Base-by-base conservation (phyloP, 2,888 invertebrate species). In the Protophormia terraenovae region DNA sequence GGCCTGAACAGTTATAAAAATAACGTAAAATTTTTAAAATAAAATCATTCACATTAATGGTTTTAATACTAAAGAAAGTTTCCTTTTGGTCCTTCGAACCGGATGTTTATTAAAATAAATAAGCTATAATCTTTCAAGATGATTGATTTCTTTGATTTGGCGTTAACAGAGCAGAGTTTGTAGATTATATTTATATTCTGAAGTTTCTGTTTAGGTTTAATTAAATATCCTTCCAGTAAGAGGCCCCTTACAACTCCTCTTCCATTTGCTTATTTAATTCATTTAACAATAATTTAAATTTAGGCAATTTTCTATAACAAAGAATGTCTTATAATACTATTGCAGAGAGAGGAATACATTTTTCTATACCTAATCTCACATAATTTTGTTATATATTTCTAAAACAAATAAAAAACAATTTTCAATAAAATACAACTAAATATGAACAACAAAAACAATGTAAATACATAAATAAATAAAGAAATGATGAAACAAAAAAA, bases 401-500 rank as follows among this genome's bases (percentile, higher is more conserved):
- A 62, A 58, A 78, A 72, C 73, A 85, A 73, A 81, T 64, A 78
- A 77, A 66, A 53, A 45, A 47, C 35, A 58, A 64, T 53, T 38
- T 62, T 69, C 69, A 85, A 38, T 73, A 50, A 64, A 84, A 84
- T 69, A 29, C 69, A 69, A 83, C 14, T 8, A 66, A 58, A 69
- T 64, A 38, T 35, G 41, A 69, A 71, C 67, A 66, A 66, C 22
- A 60, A 41, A 60, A 72, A 66, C 22, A 60, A 72, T n/a, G 58
- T 14, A 10, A 27, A 77, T 55, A 60, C 4, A 62, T 55, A 64
- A 32, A 45, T n/a, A 16, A 62, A 3, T n/a, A n/a, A 55, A 35
- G 41, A 53, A 78, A 82, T 73, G 73, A 71, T 78, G 73, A 60
- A 53, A 66, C 19, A 24, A 75, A 84, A 78, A 58, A 75, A 72